These are phyloP conservation scores for Cisticola juncidis DNA, from an alignment of 2,113 vertebrate species.

Conservation along the genomic window DNA sequence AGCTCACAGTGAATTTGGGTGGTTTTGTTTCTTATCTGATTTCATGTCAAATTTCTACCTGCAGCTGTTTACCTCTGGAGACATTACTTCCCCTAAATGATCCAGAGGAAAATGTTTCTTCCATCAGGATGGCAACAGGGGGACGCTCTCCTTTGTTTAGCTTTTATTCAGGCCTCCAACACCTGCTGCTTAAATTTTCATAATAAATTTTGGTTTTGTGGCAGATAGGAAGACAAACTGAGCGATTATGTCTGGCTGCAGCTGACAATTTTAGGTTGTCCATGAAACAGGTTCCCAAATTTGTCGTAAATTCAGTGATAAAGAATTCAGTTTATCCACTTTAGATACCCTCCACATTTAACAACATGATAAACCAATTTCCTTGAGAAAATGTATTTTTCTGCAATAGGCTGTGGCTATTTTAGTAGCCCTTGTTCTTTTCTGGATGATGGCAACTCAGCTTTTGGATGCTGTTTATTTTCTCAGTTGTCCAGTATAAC, in stretches of 20 bases:
- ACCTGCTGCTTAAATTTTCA: not conserved
- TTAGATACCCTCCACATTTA: not conserved
- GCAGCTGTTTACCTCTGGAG: not conserved
- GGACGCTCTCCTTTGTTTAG: not conserved
- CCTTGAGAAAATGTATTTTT: not conserved
- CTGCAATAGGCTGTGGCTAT: not conserved
- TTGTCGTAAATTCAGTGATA: not conserved
- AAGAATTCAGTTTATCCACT: not conserved
- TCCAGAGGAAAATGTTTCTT: not conserved
- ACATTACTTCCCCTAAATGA: not conserved
- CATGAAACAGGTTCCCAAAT: not conserved
- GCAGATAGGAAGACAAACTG: not conserved
- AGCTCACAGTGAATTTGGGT: accelerated
- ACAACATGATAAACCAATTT: not conserved
- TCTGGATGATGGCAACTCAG: not conserved
- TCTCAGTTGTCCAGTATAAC: not conserved
- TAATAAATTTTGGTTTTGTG: not conserved
- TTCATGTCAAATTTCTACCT: not conserved
- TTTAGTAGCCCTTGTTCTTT: not conserved
- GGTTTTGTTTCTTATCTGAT: not conserved
- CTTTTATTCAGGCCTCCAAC: not conserved
- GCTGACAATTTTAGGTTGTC: not conserved
- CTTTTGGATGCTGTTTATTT: not conserved
- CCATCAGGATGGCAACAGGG: not conserved
- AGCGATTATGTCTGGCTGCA: not conserved